Conservation (phyloP, 2,888 invertebrate genomes). For the Pteria penguin region DNA sequence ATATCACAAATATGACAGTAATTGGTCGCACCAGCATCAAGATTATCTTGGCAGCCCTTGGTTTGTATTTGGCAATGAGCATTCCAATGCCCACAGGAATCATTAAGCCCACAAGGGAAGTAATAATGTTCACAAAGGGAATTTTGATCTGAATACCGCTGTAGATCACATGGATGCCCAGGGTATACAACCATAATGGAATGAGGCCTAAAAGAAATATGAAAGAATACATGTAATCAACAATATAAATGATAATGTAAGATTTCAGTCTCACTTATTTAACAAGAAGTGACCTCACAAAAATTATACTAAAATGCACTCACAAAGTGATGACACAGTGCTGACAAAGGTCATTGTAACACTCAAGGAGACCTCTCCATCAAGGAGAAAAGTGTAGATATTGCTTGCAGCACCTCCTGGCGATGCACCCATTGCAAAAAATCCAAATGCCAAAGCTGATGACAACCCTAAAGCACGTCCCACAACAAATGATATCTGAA, state of each 20-base stretch:
- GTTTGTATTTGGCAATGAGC: slow-evolving; percentile 76
- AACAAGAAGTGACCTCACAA: no score
- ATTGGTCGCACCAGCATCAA: slow-evolving; percentile 79
- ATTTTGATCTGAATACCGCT: slow-evolving; percentile 75
- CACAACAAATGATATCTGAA: slow-evolving; percentile 66
- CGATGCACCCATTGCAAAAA: slow-evolving; percentile 81
- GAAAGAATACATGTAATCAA: background rate
- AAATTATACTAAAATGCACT: no score
- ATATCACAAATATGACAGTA: slow-evolving; percentile 80
- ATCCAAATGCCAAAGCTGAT: slow-evolving; percentile 78
- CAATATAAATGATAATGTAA: slow-evolving; percentile 1
- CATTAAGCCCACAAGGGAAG: slow-evolving; percentile 80
- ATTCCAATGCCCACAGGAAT: slow-evolving; percentile 81
- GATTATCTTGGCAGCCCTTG: slow-evolving; percentile 75
- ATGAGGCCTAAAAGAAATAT: slow-evolving; percentile 80
- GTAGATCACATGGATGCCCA: slow-evolving; percentile 76
- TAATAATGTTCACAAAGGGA: slow-evolving; percentile 80
- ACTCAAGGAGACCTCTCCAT: slow-evolving; percentile 95
- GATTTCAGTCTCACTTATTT: no score
- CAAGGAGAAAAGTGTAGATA: slow-evolving; percentile 95
- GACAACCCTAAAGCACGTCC: slow-evolving; percentile 60
- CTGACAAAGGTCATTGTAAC: slow-evolving; percentile 97
- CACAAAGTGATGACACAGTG: slow-evolving; percentile 92
- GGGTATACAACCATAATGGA: slow-evolving; percentile 82
- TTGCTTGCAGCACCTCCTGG: slow-evolving; percentile 94